Percentiles rank a stretch among this genome's conserved stretches.
Conservation (phyloP, 2,797 vertebrate species). For the Aphelocoma californica region DNA sequence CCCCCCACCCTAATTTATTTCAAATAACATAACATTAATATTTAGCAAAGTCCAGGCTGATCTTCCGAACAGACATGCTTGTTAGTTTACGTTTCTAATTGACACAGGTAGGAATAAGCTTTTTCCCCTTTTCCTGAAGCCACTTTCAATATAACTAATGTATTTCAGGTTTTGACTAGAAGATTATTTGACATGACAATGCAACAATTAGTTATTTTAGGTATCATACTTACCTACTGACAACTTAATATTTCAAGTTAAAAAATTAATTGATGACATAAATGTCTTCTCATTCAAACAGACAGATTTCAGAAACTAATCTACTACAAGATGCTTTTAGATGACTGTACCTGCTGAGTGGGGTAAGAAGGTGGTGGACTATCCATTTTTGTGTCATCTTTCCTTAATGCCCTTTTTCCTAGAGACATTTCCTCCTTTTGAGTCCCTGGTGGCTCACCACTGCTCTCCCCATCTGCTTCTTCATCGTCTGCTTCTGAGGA, state of each 20-base stretch:
- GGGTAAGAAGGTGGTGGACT: conserved; percentile 90
- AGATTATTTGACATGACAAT: not conserved
- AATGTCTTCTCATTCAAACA: not conserved
- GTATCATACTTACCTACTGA: not conserved
- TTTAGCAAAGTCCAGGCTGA: not conserved
- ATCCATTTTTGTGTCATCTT: conserved; percentile 72
- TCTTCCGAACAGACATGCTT: not conserved
- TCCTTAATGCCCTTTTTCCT: conserved; percentile 73
- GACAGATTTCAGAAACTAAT: not conserved
- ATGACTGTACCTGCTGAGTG: conserved; percentile 84
- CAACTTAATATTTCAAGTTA: not conserved
- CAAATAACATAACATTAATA: not conserved
- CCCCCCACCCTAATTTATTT: rapidly evolving
- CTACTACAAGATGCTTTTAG: not conserved
- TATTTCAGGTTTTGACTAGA: not conserved
- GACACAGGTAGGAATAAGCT: not conserved
- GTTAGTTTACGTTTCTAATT: not conserved
- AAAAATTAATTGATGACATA: not conserved
- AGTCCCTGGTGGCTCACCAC: conserved; percentile 79
- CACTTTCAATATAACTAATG: not conserved
- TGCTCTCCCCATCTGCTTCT: conserved; percentile 84
- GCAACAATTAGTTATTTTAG: not conserved
- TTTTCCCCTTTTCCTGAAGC: not conserved
- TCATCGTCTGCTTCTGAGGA: conserved; percentile 96
- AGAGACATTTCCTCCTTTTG: conserved; percentile 76